phyloP scores from a whole-genome alignment of 2,797 vertebrate genomes.

The Molossus molossus region DNA sequence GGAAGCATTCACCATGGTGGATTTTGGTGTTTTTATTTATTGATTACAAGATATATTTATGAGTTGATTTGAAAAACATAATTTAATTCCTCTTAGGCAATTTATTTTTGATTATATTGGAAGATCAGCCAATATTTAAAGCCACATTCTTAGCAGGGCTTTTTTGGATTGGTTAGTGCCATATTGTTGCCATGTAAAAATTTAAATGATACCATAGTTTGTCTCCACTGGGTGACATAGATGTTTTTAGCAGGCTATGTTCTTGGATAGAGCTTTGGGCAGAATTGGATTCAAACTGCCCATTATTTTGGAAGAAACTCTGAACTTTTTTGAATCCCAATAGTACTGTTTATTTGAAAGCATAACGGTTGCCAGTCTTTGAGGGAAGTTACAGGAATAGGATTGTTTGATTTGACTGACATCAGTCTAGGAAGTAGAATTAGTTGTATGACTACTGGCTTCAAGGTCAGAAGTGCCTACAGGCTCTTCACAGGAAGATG shows the following conservation, averaged over 20 bases:
- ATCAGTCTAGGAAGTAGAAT: neutral
- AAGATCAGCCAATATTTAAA: constrained; percentile 16
- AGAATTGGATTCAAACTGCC: neutral
- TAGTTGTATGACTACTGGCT: neutral
- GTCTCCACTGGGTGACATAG: neutral
- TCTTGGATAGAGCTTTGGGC: constrained; percentile 4
- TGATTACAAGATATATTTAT: constrained; percentile 39
- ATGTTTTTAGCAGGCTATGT: neutral
- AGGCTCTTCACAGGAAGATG: neutral
- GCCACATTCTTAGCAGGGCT: neutral
- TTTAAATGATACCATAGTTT: neutral
- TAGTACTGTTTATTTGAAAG: constrained; percentile 3
- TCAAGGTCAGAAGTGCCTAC: neutral
- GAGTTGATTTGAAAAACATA: constrained; percentile 14
- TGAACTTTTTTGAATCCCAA: neutral
- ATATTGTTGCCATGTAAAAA: neutral
- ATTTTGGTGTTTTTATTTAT: neutral
- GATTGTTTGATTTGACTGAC: neutral
- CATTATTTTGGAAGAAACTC: constrained; percentile 36
- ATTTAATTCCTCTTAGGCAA: neutral
- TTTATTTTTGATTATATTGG: constrained; percentile 38
- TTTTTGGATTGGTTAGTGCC: neutral
- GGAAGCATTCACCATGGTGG: constrained; percentile 24
- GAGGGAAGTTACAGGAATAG: constrained; percentile 13
- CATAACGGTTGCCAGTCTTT: neutral